Percentiles rank a stretch among this genome's conserved stretches.
These are phyloP conservation scores for Pachliopta kotzebuea DNA, from an alignment of 2,888 invertebrate genomes.

Conservation along the genomic window DNA sequence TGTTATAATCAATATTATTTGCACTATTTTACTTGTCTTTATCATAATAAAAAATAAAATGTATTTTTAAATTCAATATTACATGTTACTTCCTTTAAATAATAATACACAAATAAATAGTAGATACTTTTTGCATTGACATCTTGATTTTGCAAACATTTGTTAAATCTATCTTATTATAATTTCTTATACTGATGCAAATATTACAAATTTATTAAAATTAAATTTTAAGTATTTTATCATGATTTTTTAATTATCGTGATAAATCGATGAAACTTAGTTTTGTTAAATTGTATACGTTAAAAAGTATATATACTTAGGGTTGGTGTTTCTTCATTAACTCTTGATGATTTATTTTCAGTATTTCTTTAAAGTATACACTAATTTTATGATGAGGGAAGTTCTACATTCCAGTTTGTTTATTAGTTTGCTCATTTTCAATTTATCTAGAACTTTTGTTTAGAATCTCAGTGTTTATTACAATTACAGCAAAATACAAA, in stretches of 20 bases:
- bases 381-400: not conserved
- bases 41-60: not conserved
- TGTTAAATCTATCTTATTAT: too few species aligned
- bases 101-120: not conserved
- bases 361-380: not conserved
- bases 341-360: not conserved
- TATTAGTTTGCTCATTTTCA: not conserved
- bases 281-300: too few species aligned
- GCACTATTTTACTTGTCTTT: not conserved
- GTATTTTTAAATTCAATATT: not conserved
- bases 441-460: constrained; percentile 18
- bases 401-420: not conserved
- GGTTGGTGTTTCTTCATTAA: not conserved
- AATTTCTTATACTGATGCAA: too few species aligned
- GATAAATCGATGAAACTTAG: too few species aligned
- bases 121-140: constrained; percentile 12
- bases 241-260: too few species aligned
- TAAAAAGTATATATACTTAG: too few species aligned
- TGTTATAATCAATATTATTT: constrained; percentile 3
- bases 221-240: too few species aligned
- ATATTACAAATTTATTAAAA: too few species aligned
- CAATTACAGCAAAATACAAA: not conserved
- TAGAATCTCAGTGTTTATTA: constrained; percentile 18
- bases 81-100: not conserved
- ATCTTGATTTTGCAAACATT: not conserved